These are phyloP conservation scores for Cephonodes hylas DNA, from an alignment of 2,888 invertebrate species.

Conservation along the genomic window DNA sequence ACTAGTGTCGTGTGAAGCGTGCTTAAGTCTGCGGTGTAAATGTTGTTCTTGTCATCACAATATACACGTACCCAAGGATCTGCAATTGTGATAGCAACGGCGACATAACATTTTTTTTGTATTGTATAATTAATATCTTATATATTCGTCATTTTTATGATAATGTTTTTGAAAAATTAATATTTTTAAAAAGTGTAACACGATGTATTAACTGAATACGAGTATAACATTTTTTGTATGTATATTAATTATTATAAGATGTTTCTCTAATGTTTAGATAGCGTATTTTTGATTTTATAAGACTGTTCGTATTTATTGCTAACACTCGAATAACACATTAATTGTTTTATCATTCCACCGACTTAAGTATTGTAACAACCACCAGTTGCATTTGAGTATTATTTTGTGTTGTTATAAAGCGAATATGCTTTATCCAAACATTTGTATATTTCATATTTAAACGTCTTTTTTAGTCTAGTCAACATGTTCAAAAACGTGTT, in stretches of 20 bases:
- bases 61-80: conserved; percentile 20
- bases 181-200: conserved; percentile 31
- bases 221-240: conserved; percentile 42
- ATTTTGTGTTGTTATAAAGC: conserved; percentile 30
- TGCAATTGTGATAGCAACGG: conserved; percentile 38
- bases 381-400: conserved; percentile 70
- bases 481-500: too few relatives aligned
- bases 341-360: conserved; percentile 71
- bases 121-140: conserved; percentile 34
- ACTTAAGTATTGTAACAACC: conserved; percentile 59
- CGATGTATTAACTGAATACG: conserved; percentile 29
- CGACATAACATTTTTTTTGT: conserved; percentile 38
- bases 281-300: conserved; percentile 59
- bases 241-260: conserved; percentile 37
- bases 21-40: conserved; percentile 10
- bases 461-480: too few relatives aligned
- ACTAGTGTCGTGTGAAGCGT: background rate
- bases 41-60: conserved; percentile 43
- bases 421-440: background rate
- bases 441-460: background rate
- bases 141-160: conserved; percentile 41
- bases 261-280: conserved; percentile 57
- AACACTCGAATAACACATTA: conserved; percentile 58
- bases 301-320: conserved; percentile 68
- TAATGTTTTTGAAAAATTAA: conserved; percentile 46